Evolutionary conservation across 2,113 vertebrate species (phyloP), one percentile per base, ranked within the genome.

Genomic region (Callospermophilus lateralis): DNA sequence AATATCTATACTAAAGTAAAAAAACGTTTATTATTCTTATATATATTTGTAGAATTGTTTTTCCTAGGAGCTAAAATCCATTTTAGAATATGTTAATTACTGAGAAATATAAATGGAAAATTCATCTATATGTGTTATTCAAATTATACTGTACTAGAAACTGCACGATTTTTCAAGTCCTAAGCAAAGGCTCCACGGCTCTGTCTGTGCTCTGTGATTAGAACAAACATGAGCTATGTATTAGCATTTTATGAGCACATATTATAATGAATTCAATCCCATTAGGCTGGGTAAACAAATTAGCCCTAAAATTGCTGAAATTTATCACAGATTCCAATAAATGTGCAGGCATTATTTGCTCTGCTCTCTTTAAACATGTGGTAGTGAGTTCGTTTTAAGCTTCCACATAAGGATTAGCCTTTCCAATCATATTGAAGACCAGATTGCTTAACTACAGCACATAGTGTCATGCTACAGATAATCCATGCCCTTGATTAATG

Each of bases 401-500:
- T 92, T 96, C 77, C 98, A 98, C 98, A 99, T 98, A 96, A 78
- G 97, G 97, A 98, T 99, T 99, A 99, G 99, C 98, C 99, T 99
- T 99, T 99, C 98, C 99, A 98, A 99, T 99, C 99, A 98, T 98
- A 99, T 98, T 99, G 98, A 99, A 99, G 98, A 98, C 99, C 98
- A 99, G 99, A 99, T 99, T 99, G 99, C 99, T 99, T 99, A 99
- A 99, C 99, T 99, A 99, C 98, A 99, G 99, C 99, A 98, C 97
- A 99, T 98, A 98, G 98, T 98, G 99, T 99, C 96, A 96, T 98
- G 98, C 98, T 98, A 95, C 97, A 99, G 99, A 99, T 99, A 99
- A 99, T 99, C 99, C 99, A 98, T 99, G 99, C 96, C 98, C 98
- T 99, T 99, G 99, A 99, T 99, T 99, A 99, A 99, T 99, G 99